Evolutionary conservation across 1,140 invertebrate genomes (phyloP).

Genomic region (Panagrolaimus sp.): DNA sequence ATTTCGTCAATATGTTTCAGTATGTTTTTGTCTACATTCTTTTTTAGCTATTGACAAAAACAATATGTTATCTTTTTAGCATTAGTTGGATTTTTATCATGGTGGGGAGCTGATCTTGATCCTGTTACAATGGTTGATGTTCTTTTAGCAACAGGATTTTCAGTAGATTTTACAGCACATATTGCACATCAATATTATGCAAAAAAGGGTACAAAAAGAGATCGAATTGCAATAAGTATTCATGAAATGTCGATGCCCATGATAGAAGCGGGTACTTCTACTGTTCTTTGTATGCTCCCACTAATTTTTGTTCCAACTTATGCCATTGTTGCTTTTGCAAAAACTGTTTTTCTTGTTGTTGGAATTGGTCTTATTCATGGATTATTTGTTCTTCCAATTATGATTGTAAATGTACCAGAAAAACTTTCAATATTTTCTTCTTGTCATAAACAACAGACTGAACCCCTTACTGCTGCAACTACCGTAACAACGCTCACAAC

Average conservation of each 20-base stretch:
- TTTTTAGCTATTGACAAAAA: background rate
- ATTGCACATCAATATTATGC: constrained; percentile 53
- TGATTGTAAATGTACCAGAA: background rate
- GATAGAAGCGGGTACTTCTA: constrained; percentile 46
- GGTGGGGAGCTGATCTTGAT: constrained; percentile 57
- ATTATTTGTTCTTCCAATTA: constrained; percentile 10
- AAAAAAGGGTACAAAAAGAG: constrained; percentile 31
- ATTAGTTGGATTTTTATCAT: constrained; percentile 50
- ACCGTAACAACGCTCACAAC: background rate
- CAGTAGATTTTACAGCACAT: constrained; percentile 55
- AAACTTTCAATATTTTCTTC: background rate
- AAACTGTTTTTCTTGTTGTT: constrained; percentile 49
- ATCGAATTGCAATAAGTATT: constrained; percentile 41
- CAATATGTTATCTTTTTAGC: constrained; percentile 43
- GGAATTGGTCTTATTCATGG: constrained; percentile 23
- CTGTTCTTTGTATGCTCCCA: constrained; percentile 52
- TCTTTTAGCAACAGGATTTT: constrained; percentile 53
- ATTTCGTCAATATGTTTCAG: constrained; percentile 56
- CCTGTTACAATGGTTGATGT: constrained; percentile 54
- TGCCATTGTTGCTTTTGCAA: constrained; percentile 57
- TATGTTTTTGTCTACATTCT: constrained; percentile 24
- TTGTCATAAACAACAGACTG: background rate
- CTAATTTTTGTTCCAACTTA: constrained; percentile 53
- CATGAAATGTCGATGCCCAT: constrained; percentile 53
- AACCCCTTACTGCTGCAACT: background rate